Conservation (phyloP, 2,888 invertebrate genomes). For the Tholera decimalis region DNA sequence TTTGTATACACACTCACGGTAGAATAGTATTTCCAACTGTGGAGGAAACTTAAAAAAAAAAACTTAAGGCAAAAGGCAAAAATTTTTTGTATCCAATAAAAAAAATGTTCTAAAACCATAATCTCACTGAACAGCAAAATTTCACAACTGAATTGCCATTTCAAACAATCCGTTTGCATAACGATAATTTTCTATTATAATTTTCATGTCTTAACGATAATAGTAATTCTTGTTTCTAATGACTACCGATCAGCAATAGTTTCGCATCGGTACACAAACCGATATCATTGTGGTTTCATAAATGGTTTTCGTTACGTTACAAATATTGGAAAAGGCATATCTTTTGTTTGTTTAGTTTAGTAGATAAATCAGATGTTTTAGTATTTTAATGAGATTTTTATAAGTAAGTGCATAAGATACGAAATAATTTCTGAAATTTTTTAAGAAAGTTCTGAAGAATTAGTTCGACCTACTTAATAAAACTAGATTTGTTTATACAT, state of each 20-base stretch:
- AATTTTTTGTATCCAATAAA: background rate
- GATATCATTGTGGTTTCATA: conserved; percentile 80
- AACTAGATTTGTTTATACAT: too few relatives aligned
- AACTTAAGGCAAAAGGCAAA: too few relatives aligned
- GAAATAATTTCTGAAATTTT: background rate
- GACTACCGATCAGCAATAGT: conserved; percentile 75
- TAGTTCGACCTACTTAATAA: too few relatives aligned
- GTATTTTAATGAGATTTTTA: conserved; percentile 17
- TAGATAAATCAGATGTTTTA: conserved; percentile 6
- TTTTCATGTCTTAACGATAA: conserved; percentile 64
- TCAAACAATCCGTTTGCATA: conserved; percentile 67
- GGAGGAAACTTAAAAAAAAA: too few relatives aligned
- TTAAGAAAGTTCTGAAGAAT: too few relatives aligned
- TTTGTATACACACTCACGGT: too few relatives aligned
- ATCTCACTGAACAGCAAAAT: conserved; percentile 59
- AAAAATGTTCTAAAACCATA: conserved; percentile 33
- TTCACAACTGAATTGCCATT: conserved; percentile 63
- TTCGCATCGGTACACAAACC: conserved; percentile 82
- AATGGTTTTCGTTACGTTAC: conserved; percentile 54
- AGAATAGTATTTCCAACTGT: too few relatives aligned
- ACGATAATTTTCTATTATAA: conserved; percentile 67
- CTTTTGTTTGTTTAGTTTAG: conserved; percentile 40
- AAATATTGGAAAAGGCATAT: conserved; percentile 63
- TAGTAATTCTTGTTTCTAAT: conserved; percentile 65
- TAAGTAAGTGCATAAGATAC: conserved; percentile 3